phyloP scores from a whole-genome alignment of 2,797 vertebrate genomes.

The Knipowitschia caucasica region DNA sequence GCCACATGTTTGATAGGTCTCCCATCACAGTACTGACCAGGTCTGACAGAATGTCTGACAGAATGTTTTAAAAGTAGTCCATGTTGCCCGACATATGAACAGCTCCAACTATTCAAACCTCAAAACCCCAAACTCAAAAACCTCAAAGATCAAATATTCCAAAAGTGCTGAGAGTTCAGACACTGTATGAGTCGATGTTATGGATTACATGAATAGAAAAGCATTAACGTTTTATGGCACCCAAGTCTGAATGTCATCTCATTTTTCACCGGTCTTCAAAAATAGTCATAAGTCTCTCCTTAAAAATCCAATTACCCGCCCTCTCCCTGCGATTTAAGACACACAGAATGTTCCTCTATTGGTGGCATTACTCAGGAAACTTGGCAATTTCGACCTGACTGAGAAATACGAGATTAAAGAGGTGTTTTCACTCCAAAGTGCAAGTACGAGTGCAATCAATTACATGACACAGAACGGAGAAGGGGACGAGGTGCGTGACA shows the following conservation, averaged over 20 bases:
- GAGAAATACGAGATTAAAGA: background rate
- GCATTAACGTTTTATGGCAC: conserved; percentile 28
- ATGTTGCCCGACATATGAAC: too few relatives aligned
- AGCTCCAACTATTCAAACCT: too few relatives aligned
- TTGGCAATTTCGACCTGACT: background rate
- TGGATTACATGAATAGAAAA: background rate
- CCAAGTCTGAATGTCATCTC: conserved; percentile 10
- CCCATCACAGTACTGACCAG: too few relatives aligned
- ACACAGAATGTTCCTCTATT: conserved; percentile 21
- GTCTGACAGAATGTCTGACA: too few relatives aligned
- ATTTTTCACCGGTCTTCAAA: conserved; percentile 14
- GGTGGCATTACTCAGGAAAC: conserved; percentile 12
- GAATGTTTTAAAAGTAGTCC: too few relatives aligned
- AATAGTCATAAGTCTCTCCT: conserved; percentile 27
- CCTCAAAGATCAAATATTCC: too few relatives aligned
- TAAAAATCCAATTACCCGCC: conserved; percentile 40
- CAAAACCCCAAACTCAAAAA: too few relatives aligned
- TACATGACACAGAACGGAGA: background rate
- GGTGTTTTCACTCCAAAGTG: conserved; percentile 2
- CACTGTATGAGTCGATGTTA: background rate
- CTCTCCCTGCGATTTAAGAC: conserved; percentile 30
- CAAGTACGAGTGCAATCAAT: conserved; percentile 1
- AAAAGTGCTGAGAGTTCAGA: background rate
- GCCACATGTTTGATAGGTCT: too few relatives aligned
- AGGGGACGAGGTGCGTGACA: conserved; percentile 21